Base-by-base conservation (phyloP, 2,113 vertebrate genomes). In the Loxodonta africana region DNA sequence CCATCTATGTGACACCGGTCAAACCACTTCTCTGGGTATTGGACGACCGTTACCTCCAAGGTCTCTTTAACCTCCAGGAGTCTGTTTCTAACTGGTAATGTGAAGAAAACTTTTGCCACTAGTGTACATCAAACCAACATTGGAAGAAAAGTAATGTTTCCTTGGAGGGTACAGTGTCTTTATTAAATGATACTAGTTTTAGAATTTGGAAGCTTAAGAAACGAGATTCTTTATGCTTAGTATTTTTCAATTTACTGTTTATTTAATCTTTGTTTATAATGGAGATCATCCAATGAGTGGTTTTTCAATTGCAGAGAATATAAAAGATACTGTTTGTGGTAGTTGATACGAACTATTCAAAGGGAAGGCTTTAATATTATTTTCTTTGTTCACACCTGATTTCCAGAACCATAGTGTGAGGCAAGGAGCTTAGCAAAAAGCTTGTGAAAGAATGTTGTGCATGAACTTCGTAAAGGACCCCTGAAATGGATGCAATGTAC, bases 201-300 rank as follows among this genome's bases (percentile, higher is more conserved):
- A 94, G 73, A 60, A 93, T 88, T 96, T 95, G 51, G 81, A 87
- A 83, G 30, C 48, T 88, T 90, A 51, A 91, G 92, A 91, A 63
- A 95, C 28, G 62, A 69, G 41, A 69, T 94, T 85, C 63, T 48
- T 37, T 81, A 12, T 94, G n/a, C 37, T 95, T 88, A 51, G 12
- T 88, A 62, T 90, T 94, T 95, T 91, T 37, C 44, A 77, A 7
- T 86, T 94, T 76, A 82, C 33, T 90, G 41, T 83, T 91, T 25
- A 60, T 37, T 90, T 90, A 91, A 81, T 65, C 46, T 48, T 46
- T 33, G 33, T 82, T 83, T 83, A 44, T 28, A 86, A 25, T 82
- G 21, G 57, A 94, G 62, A 92, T 96, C 37, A 76, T 93, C 41
- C 37, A 41, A 37, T 94, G 78, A 92, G 23, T 80, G 88, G 65